A percentile compares a stretch with the other conserved stretches of the same genome.
phyloP scores from a whole-genome alignment of 2,888 invertebrate species.

The Odontocolon sp. region DNA sequence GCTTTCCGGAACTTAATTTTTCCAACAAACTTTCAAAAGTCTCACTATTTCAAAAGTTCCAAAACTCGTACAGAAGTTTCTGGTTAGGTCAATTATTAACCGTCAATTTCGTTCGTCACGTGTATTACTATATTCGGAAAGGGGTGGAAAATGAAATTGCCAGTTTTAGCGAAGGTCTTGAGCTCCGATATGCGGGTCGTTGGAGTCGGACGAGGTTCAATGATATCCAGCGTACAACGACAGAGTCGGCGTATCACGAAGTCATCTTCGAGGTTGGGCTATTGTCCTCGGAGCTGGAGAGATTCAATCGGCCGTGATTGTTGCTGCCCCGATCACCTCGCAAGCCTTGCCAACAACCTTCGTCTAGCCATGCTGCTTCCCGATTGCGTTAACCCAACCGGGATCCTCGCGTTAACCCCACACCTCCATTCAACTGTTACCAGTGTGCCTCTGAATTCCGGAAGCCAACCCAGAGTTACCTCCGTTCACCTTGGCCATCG shows the following conservation, averaged over 20 bases:
- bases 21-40: too few species aligned
- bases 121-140: background rate
- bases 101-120: slow-evolving; percentile 14
- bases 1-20: background rate
- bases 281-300: slow-evolving; percentile 59
- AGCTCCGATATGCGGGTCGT: background rate
- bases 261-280: slow-evolving; percentile 63
- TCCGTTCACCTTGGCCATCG: slow-evolving; percentile 52
- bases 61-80: background rate
- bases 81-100: slow-evolving; percentile 16
- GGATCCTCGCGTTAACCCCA: slow-evolving; percentile 47
- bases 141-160: background rate
- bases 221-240: slow-evolving; percentile 13
- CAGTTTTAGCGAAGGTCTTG: background rate
- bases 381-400: slow-evolving; percentile 56
- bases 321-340: slow-evolving; percentile 66
- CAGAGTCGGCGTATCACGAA: slow-evolving; percentile 60
- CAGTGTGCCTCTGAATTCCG: slow-evolving; percentile 30
- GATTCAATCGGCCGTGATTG: slow-evolving; percentile 77
- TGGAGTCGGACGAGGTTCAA: slow-evolving; percentile 12
- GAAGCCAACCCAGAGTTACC: slow-evolving; percentile 40
- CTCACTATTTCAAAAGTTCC: background rate
- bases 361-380: slow-evolving; percentile 35
- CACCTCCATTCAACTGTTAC: slow-evolving; percentile 4
- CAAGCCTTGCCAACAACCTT: slow-evolving; percentile 59